phyloP scores from a whole-genome alignment of 1,140 invertebrate species.

The Leguminivora glycinivorella region DNA sequence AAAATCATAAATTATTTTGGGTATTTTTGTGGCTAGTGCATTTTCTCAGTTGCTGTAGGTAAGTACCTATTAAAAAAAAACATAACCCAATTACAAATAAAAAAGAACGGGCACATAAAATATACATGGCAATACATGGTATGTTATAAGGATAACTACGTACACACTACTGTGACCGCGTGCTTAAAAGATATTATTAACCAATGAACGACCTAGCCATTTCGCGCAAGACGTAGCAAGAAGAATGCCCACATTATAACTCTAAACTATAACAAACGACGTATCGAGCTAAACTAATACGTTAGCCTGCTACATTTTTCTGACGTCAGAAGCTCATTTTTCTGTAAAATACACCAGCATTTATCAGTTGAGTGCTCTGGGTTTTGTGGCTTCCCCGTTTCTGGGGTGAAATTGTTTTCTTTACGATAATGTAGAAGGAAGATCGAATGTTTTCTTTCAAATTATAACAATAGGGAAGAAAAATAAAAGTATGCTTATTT shows the following conservation, averaged over 20 bases:
- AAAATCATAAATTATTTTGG: not conserved
- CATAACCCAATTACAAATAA: no score
- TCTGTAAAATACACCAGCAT: conserved; percentile 13
- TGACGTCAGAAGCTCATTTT: not conserved
- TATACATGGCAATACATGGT: no score
- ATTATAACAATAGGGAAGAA: not conserved
- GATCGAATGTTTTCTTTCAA: conserved; percentile 3
- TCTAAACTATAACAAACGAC: not conserved
- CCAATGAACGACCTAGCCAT: not conserved
- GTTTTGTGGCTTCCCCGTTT: conserved; percentile 5
- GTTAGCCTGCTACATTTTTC: not conserved
- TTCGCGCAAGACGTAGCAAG: not conserved
- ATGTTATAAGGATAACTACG: no score
- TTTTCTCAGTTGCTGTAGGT: not conserved
- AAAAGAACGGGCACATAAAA: no score
- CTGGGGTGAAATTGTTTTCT: not conserved
- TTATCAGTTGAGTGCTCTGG: not conserved
- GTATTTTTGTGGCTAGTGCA: not conserved
- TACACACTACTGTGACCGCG: no score
- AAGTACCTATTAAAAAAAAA: not conserved
- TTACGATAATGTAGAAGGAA: not conserved
- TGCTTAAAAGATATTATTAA: no score
- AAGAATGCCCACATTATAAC: not conserved
- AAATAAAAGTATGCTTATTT: not conserved
- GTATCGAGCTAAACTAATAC: not conserved